phyloP scores from a whole-genome alignment of 2,888 invertebrate species.

The Yponomeuta evonymella region DNA sequence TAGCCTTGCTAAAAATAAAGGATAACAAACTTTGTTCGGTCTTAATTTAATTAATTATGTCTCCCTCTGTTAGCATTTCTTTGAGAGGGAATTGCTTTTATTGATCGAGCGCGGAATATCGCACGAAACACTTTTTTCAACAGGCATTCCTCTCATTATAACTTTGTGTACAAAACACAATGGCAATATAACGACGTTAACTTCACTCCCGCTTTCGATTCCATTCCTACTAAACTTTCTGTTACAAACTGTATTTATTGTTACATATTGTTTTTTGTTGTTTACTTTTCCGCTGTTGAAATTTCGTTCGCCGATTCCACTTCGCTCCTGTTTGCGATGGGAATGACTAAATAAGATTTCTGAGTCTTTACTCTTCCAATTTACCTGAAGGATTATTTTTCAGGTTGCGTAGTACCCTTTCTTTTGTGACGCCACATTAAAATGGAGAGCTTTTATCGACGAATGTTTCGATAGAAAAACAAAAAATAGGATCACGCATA shows the following conservation, averaged over 20 bases:
- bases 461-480: slow-evolving; percentile 49
- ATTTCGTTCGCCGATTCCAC: slow-evolving; percentile 1
- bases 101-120: neutral
- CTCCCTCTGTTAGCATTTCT: slow-evolving; percentile 27
- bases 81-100: slow-evolving; percentile 2
- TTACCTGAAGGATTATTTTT: slow-evolving; percentile 3
- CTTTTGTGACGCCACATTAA: slow-evolving; percentile 13
- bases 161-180: slow-evolving; percentile 18
- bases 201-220: slow-evolving; percentile 15
- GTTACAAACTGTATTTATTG: slow-evolving; percentile 16
- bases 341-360: neutral
- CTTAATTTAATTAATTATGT: slow-evolving; percentile 56
- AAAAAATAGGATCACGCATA: slow-evolving; percentile 42
- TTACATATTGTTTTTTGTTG: slow-evolving; percentile 16
- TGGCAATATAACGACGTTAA: slow-evolving; percentile 18
- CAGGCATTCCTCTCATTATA: slow-evolving; percentile 17
- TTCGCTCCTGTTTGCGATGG: neutral
- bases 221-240: slow-evolving; percentile 11
- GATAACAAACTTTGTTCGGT: slow-evolving; percentile 48
- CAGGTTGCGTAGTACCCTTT: slow-evolving; percentile 5
- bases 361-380: neutral
- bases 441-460: slow-evolving; percentile 51
- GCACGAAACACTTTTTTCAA: neutral
- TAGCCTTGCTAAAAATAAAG: slow-evolving; percentile 39
- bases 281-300: slow-evolving; percentile 12